These are phyloP conservation scores for Tetragonula clypearis DNA, from an alignment of 1,140 invertebrate species.

Conservation along the genomic window DNA sequence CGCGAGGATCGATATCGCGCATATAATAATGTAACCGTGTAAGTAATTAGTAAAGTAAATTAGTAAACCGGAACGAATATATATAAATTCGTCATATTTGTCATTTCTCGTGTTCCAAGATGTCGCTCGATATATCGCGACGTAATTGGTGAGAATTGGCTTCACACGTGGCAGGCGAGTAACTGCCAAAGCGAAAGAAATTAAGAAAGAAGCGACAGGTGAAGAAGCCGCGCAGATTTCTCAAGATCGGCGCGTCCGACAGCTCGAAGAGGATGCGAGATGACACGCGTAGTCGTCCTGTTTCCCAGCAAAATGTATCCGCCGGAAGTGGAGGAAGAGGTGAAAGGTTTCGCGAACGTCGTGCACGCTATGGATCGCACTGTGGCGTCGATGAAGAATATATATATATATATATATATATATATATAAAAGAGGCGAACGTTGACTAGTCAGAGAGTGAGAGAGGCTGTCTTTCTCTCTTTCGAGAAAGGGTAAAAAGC, in stretches of 20 bases:
- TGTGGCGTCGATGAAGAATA: slow-evolving; percentile 11
- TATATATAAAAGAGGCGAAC: slow-evolving; percentile 36
- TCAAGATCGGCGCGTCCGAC: slow-evolving; percentile 2
- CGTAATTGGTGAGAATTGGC: not conserved
- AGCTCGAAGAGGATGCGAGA: slow-evolving; percentile 42
- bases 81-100: not conserved
- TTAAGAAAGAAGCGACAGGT: slow-evolving; percentile 3
- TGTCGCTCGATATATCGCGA: not conserved
- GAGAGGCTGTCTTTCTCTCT: not conserved
- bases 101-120: not conserved
- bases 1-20: no score
- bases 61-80: no score
- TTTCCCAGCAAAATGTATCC: slow-evolving; percentile 41
- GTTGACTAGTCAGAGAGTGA: slow-evolving; percentile 22
- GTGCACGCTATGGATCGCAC: no score
- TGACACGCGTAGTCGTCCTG: slow-evolving; percentile 44
- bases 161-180: not conserved
- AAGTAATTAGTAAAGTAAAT: no score
- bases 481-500: slow-evolving; percentile 1
- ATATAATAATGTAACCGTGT: no score
- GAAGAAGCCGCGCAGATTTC: slow-evolving; percentile 24
- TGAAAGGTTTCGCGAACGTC: slow-evolving; percentile 29
- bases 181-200: not conserved
- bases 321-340: slow-evolving; percentile 51
- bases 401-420: slow-evolving; percentile 47